Percentiles rank a stretch among this genome's conserved stretches.
Conservation (phyloP, 2,797 vertebrate species). For the Kryptolebias ocellatus region DNA sequence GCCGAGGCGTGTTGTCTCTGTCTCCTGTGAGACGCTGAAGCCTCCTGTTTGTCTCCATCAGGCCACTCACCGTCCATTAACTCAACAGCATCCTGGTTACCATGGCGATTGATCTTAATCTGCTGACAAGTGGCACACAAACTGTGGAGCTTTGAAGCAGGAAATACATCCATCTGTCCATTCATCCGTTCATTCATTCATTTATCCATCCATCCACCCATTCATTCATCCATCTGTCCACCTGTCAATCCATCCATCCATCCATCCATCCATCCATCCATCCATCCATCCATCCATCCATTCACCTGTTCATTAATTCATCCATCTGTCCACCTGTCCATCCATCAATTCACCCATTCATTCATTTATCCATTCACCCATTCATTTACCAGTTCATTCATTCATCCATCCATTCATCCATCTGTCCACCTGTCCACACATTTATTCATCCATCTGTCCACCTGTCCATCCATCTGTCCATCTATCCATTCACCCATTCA, state of each 20-base stretch:
- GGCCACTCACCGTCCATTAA: slow-evolving; percentile 27
- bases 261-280: no score
- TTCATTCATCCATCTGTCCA: neutral
- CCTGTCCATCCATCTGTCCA: no score
- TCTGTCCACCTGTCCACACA: neutral
- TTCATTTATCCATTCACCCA: no score
- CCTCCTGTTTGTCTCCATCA: neutral
- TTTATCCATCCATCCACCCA: no score
- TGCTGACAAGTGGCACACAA: slow-evolving; percentile 3
- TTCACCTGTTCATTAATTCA: no score
- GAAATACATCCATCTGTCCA: slow-evolving; percentile 2
- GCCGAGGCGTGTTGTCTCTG: neutral
- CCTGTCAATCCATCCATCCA: neutral
- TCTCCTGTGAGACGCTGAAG: neutral
- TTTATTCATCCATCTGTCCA: neutral
- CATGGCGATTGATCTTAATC: slow-evolving; percentile 40
- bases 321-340: no score
- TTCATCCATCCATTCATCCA: no score
- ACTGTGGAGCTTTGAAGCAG: neutral
- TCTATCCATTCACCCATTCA: no score
- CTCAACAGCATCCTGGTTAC: slow-evolving; percentile 36
- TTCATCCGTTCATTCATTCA: neutral
- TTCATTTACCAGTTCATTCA: no score
- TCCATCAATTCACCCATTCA: no score
- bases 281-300: no score